Conservation (phyloP, 2,888 invertebrate species). For the Lottia gigantea region DNA sequence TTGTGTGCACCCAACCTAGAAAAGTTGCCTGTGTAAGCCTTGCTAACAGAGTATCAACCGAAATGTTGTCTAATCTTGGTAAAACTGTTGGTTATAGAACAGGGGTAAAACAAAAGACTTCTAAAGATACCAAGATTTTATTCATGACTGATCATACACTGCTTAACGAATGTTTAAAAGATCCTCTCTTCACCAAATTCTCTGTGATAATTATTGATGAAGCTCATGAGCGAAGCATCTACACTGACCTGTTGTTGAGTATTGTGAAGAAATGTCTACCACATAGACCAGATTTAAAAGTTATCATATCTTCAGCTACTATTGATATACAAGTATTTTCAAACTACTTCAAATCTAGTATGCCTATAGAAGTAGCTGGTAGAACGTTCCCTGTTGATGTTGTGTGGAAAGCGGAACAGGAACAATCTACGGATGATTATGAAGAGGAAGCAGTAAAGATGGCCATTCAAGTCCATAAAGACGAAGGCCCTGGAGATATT, state of each 20-base stretch:
- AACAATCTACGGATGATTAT: slow-evolving; percentile 28
- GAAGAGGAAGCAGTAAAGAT: slow-evolving; percentile 53
- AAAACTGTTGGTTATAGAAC: slow-evolving; percentile 58
- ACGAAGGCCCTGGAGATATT: slow-evolving; percentile 58
- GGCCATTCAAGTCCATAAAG: slow-evolving; percentile 55
- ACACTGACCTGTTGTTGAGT: slow-evolving; percentile 66
- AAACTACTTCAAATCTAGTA: slow-evolving; percentile 56
- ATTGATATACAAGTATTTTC: slow-evolving; percentile 63
- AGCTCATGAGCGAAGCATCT: slow-evolving; percentile 67
- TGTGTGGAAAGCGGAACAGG: slow-evolving; percentile 38
- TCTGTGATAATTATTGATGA: slow-evolving; percentile 66
- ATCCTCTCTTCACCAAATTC: slow-evolving; percentile 45
- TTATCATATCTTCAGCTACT: slow-evolving; percentile 67
- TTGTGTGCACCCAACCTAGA: slow-evolving; percentile 67
- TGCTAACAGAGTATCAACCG: slow-evolving; percentile 63
- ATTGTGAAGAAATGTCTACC: slow-evolving; percentile 58
- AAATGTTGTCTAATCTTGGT: slow-evolving; percentile 57
- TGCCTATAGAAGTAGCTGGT: slow-evolving; percentile 61
- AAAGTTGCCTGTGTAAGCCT: slow-evolving; percentile 67
- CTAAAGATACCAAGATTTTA: slow-evolving; percentile 50
- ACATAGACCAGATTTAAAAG: slow-evolving; percentile 54
- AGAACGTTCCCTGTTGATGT: slow-evolving; percentile 65
- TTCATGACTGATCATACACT: slow-evolving; percentile 66
- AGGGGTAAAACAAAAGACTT: slow-evolving; percentile 45
- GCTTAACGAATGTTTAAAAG: slow-evolving; percentile 61